Evolutionary conservation across 2,797 vertebrate genomes (phyloP).

Genomic region (Sebastes trivittatus): DNA sequence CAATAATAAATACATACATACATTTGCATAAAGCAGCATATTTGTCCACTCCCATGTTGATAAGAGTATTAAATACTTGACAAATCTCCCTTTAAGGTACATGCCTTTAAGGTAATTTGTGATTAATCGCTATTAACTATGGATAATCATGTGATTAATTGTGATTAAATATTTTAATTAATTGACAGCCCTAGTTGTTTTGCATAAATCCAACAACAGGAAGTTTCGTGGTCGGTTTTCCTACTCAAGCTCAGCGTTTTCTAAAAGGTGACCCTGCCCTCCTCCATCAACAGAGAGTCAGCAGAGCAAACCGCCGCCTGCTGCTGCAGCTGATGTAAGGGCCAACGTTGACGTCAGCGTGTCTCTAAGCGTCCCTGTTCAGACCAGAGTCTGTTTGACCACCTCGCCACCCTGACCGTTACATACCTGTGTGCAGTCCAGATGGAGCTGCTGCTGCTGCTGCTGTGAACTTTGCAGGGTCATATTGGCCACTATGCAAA

Average conservation of each 20-base stretch:
- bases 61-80: no score
- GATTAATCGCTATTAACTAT: no score
- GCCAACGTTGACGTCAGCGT: constrained; percentile 23
- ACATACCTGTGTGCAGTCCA: constrained; percentile 48
- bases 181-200: not conserved
- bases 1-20: no score
- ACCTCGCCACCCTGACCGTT: not conserved
- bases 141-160: no score
- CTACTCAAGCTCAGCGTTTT: not conserved
- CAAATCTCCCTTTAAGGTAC: no score
- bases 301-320: not conserved
- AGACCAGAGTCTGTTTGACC: constrained; percentile 12
- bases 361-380: not conserved
- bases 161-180: no score
- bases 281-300: not conserved
- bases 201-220: not conserved
- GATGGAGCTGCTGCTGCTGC: constrained; percentile 10
- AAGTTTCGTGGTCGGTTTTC: not conserved
- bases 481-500: constrained; percentile 72
- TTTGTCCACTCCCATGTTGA: no score
- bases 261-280: not conserved
- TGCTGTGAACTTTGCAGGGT: constrained; percentile 15
- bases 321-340: not conserved
- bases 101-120: no score
- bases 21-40: no score